Base-by-base conservation (phyloP, 2,113 vertebrate species). In the Mixornis gularis region DNA sequence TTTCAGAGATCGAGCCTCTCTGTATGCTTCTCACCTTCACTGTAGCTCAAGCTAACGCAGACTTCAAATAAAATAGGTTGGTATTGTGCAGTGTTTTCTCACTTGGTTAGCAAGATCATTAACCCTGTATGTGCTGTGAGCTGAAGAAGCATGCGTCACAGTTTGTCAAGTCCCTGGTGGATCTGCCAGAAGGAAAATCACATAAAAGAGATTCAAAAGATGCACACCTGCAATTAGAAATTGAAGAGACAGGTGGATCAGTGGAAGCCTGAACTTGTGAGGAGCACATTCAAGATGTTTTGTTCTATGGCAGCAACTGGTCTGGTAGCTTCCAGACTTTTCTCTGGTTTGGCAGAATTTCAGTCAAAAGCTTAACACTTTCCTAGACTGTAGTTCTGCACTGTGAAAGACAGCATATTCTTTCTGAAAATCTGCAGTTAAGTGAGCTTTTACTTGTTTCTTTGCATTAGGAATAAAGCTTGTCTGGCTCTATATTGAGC, bases 91-190 rank as follows among this genome's bases (percentile, higher is more conserved):
- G 24, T 12, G 1, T 58, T 89, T 92, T 92, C 74, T 89, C 36
- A 32, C 48, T 86, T 53, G 15, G 6, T 73, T 91, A 66, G 16
- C 29, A 51, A 25, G 69, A 53, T 26, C 0, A 0, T 82, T 87
- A 89, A 85, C 43, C 0, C 18, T 27, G 8, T 60, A 7, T 36
- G 26, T 91, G 18, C 56, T 68, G 13, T 55, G 41, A 89, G 30
- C 26, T 1, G 1, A 78, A 66, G 14, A 74, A n/a, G 4, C 1
- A 0, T 20, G 4, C 6, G 30, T 74, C 18, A 21, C 29, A 71
- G 17, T 63, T 87, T 10, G 13, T 63, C 12, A 43, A 32, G 36
- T 30, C 36, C 40, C 27, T 64, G 10, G 40, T 80, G 38, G 24
- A 52, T 44, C 7, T 55, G 15, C 25, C 22, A 32, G 19, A 22